These are phyloP conservation scores for Recurvirostra avosetta DNA, from an alignment of 2,113 vertebrate genomes.

Conservation along the genomic window DNA sequence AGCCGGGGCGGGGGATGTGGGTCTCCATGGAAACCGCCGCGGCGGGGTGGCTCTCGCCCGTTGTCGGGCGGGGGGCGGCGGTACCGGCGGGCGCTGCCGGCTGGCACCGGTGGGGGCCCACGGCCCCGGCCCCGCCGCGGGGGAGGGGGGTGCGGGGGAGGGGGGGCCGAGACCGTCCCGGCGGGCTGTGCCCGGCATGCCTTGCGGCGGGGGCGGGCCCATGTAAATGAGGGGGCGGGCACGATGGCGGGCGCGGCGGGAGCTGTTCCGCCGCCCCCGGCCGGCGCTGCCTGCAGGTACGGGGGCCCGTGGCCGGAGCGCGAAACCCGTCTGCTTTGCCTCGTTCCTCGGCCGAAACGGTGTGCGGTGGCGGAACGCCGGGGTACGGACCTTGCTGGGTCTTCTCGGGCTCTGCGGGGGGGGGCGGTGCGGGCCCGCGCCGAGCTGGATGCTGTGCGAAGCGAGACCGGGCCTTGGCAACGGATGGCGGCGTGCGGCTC, in stretches of 20 bases:
- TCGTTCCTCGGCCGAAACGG: fast-evolving
- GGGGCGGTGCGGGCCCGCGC: not conserved
- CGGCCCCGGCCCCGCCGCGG: too few relatives aligned
- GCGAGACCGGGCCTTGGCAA: fast-evolving
- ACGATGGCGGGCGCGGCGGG: too few relatives aligned
- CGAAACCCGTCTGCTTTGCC: fast-evolving
- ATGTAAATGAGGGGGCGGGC: not conserved
- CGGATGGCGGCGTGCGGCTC: fast-evolving
- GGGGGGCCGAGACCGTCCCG: too few relatives aligned
- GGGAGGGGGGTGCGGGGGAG: too few relatives aligned
- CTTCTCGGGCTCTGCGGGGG: not conserved
- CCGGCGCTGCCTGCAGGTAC: not conserved
- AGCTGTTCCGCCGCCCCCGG: not conserved
- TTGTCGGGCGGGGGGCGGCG: too few relatives aligned
- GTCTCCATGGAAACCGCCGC: too few relatives aligned
- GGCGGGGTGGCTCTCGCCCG: too few relatives aligned
- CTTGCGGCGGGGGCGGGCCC: not conserved
- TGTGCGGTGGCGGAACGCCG: fast-evolving
- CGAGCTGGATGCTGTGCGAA: not conserved
- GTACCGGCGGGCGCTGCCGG: too few relatives aligned
- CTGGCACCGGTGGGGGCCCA: too few relatives aligned
- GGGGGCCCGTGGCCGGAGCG: not conserved
- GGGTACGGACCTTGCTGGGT: too few relatives aligned
- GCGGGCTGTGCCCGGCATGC: not conserved
- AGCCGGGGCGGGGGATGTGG: too few relatives aligned